These are phyloP conservation scores for Natator depressus DNA, from an alignment of 2,113 vertebrate genomes.

Conservation along the genomic window DNA sequence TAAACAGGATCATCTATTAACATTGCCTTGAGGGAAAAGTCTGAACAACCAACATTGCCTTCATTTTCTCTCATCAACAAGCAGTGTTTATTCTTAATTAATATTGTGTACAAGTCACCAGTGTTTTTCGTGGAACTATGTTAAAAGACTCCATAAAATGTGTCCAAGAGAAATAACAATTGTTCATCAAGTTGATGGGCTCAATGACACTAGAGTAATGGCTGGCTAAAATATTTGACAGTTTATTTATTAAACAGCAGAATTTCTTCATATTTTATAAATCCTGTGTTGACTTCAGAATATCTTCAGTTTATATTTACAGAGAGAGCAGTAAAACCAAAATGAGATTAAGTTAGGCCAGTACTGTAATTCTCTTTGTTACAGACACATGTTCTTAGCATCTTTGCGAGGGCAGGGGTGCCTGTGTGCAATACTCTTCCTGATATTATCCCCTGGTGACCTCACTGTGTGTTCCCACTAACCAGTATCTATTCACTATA, in stretches of 20 bases:
- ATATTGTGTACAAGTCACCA: background rate
- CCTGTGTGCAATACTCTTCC: background rate
- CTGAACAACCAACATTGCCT: background rate
- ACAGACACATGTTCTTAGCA: no score
- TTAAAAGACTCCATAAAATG: background rate
- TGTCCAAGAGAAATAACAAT: background rate
- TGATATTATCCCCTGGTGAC: background rate
- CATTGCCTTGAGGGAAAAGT: background rate
- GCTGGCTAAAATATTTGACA: background rate
- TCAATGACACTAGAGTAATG: background rate
- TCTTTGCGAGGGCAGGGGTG: no score
- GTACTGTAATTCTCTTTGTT: background rate
- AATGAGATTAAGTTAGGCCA: background rate
- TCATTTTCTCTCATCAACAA: background rate
- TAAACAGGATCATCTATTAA: background rate
- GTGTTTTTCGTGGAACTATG: background rate
- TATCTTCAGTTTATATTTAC: background rate
- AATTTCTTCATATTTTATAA: background rate
- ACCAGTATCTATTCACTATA: background rate
- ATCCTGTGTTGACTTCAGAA: background rate
- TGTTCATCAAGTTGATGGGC: background rate
- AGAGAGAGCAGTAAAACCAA: background rate
- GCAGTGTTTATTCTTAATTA: background rate
- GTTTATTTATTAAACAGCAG: no score
- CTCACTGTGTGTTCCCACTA: background rate